Percentiles rank a stretch among this genome's conserved stretches.
phyloP scores from a whole-genome alignment of 2,797 vertebrate genomes.

The Sorex maritimensis region DNA sequence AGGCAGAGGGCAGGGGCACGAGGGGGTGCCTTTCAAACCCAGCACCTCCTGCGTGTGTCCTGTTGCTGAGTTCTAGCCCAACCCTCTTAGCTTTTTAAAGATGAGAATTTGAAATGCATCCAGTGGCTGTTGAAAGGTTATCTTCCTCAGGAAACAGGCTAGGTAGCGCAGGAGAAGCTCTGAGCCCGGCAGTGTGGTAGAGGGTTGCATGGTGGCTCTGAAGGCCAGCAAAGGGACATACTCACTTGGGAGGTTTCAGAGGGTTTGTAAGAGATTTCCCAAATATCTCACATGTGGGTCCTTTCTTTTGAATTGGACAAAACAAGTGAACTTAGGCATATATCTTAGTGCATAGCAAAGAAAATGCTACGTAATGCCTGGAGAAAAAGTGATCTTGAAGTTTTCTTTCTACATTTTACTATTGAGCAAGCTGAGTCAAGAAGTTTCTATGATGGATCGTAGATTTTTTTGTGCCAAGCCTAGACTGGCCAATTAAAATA shows the following conservation, averaged over 20 bases:
- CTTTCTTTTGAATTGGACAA: slow-evolving; percentile 43
- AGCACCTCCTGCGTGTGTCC: no score
- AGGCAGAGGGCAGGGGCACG: no score
- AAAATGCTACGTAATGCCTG: background rate
- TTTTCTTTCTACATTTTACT: slow-evolving; percentile 9
- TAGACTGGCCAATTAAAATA: background rate
- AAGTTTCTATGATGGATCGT: slow-evolving; percentile 4
- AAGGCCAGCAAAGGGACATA: slow-evolving; percentile 52
- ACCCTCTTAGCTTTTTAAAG: slow-evolving; percentile 31
- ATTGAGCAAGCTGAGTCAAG: background rate
- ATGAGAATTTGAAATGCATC: slow-evolving; percentile 53
- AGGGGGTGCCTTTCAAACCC: no score
- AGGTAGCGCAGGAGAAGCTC: background rate
- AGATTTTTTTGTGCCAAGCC: slow-evolving; percentile 22
- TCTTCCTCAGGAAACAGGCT: slow-evolving; percentile 67
- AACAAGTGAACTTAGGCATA: background rate
- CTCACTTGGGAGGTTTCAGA: background rate
- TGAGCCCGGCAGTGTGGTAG: background rate
- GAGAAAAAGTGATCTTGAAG: slow-evolving; percentile 33
- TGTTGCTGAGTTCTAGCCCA: no score
- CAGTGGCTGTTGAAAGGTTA: slow-evolving; percentile 32
- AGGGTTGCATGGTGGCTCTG: background rate
- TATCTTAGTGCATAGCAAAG: slow-evolving; percentile 29
- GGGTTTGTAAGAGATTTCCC: slow-evolving; percentile 6
- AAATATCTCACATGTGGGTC: slow-evolving; percentile 22